Evolutionary conservation across 2,113 vertebrate species (phyloP).

Genomic region (Variabilichromis moorii): DNA sequence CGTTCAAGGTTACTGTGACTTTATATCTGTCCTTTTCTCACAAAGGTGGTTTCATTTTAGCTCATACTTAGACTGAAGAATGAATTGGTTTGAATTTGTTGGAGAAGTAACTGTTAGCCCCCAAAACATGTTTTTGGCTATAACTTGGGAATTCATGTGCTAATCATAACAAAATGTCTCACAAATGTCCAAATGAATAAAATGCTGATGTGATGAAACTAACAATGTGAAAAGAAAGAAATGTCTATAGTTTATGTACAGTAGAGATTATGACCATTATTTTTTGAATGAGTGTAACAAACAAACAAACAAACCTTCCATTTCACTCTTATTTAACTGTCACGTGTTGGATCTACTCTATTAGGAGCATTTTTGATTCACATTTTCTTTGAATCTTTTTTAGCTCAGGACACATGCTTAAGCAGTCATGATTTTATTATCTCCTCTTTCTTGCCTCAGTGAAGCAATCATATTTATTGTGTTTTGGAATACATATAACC

Average conservation of each 20-base stretch:
- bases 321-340: neutral
- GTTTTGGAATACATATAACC: neutral
- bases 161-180: neutral
- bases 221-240: neutral
- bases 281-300: neutral
- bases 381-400: neutral
- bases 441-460: neutral
- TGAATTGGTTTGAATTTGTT: neutral
- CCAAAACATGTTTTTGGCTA: neutral
- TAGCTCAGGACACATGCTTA: neutral
- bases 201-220: neutral
- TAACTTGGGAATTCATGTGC: neutral
- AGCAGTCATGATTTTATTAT: neutral
- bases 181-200: neutral
- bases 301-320: neutral
- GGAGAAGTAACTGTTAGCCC: neutral
- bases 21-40: neutral
- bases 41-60: neutral
- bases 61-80: neutral
- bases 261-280: neutral
- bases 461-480: neutral
- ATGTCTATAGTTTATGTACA: neutral
- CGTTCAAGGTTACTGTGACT: neutral
- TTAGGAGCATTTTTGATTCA: neutral
- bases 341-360: neutral